phyloP scores from a whole-genome alignment of 2,113 vertebrate species.

The Zosterops hypoxanthus region DNA sequence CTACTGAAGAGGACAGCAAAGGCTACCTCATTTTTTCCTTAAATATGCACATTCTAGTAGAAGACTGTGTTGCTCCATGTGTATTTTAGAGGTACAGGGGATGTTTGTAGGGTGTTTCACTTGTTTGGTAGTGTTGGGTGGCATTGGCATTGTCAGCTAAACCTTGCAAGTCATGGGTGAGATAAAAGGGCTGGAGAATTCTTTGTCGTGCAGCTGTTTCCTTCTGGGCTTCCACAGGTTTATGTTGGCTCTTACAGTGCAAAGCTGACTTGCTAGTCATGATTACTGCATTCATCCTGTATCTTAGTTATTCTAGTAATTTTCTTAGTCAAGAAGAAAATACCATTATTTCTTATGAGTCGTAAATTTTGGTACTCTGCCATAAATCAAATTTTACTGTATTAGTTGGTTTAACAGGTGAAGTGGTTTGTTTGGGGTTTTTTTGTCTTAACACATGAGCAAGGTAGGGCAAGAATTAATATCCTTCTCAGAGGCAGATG shows the following conservation, averaged over 20 bases:
- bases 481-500: neutral
- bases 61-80: neutral
- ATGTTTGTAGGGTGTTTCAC: neutral
- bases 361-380: neutral
- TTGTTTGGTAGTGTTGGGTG: neutral
- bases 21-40: neutral
- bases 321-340: neutral
- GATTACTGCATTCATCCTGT: neutral
- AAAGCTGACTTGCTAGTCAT: neutral
- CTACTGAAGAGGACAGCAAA: neutral
- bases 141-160: neutral
- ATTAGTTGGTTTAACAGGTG: neutral
- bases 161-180: rapidly evolving
- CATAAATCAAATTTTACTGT: neutral
- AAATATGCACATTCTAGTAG: neutral
- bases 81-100: neutral
- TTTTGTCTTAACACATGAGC: neutral
- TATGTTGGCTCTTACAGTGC: neutral
- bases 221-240: neutral
- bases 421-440: neutral
- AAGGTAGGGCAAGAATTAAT: neutral
- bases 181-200: neutral
- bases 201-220: neutral
- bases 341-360: neutral
- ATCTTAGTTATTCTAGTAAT: neutral